Evolutionary conservation across 2,113 vertebrate species (phyloP), one percentile per base, ranked within the genome.

Genomic region (Chlorodrepanis virens): DNA sequence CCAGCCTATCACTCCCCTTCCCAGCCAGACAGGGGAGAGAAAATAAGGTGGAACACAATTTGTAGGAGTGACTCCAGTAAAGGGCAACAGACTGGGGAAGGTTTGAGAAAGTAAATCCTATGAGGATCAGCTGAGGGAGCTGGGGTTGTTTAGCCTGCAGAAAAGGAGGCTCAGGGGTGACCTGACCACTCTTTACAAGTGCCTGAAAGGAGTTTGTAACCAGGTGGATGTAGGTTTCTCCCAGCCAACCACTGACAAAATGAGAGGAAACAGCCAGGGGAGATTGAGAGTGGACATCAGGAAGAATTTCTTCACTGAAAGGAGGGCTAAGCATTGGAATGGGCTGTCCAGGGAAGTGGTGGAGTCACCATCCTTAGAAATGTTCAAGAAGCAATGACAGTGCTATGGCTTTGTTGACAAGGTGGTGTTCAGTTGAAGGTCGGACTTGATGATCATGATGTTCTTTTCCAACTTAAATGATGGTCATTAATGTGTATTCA

Each of bases 41-140:
- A 83, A 53, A 53, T 40, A 47, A 47, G 11, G 4, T n/a, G 23
- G 45, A n/a, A 40, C 12, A n/a, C 3, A 39, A 14, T 14, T 31
- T 0, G 0, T 53, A 47, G 45, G 19, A 70, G 39, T 39, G 12
- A 39, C 15, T 70, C 28, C n/a, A 69, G 19, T 39, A 44, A 39
- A 39, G 39, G 37, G 18, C 39, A 33, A 20, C 39, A 28, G 12
- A 39, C 12, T 87, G 47, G 15, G n/a, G 54, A 53, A 70, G 28
- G 19, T n/a, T 87, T 20, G 45, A 28, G n/a, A 69, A 28, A 44
- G 5, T 37, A 39, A 53, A 10, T 33, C 37, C 14, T 37, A 1
- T 61, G 64, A 39, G 47, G 12, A 28, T 10, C 4, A 7, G 28
- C n/a, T 61, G 47, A 61, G 39, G 23, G 47, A 87, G 45, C 23